Evolutionary conservation across 2,797 vertebrate genomes (phyloP), one percentile per base, ranked within the genome.

Genomic region (Phrynocephalus vlangalii): DNA sequence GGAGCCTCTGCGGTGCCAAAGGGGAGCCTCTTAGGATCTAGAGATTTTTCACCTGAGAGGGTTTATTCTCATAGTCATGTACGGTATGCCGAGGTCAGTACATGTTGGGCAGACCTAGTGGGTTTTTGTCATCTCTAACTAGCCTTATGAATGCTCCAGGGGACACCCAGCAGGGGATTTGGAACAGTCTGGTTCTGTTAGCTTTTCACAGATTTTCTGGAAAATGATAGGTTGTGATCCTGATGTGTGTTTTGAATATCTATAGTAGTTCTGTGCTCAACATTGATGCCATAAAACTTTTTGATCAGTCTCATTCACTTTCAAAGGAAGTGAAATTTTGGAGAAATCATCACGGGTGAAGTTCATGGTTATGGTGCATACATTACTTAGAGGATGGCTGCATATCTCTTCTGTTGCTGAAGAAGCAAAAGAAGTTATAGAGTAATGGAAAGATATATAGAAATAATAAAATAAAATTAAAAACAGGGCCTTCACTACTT

Each of bases 21-120:
- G 86, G 48, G 86, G 48, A 1, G 52, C 20, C 9, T 26, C 1
- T 30, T 90, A 87, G 82, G 63, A 85, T 30, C 24, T 0, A 0
- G 56, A 87, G 20, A 44, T 56, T 80, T 89, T 84, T 67, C 68
- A 79, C 79, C 33, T 88, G 72, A 73, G 20, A 77, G 1, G n/a
- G 1, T 15, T 50, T 33, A 1, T 76, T 79, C 2, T 0, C 1
- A 7, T 87, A 84, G 84, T 33, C 44, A 56, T 28, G 24, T 67
- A 24, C 13, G 52, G 30, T 71, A 10, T 72, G 68, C 30, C 67
- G 33, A 60, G n/a, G 68, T 66, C 52, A 72, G 26, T 33, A 24
- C 24, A 20, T 3, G 2, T 33, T n/a, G 52, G 30, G 38, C 63
- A 76, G 83, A 63, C 79, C 56, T 60, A 72, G 15, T 72, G 5